Base-by-base conservation (phyloP, 2,888 invertebrate species). In the Tenthredo scrophulariae region DNA sequence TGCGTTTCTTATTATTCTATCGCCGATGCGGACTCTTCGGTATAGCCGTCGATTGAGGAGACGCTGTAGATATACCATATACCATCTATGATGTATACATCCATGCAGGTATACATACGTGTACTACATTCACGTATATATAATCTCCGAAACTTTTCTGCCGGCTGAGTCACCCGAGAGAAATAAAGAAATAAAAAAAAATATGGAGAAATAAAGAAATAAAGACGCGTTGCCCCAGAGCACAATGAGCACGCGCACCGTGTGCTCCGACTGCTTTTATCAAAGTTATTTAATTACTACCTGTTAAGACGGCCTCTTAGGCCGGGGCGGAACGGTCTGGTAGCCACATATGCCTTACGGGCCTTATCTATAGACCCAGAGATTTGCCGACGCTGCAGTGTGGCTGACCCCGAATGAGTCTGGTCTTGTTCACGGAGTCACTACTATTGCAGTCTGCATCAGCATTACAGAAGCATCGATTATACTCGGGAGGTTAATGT, bases 211-310 rank as follows among this genome's bases (percentile, higher is more conserved):
- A 74, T 10, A 43, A 74, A 74, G 43, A 29, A 43, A 74, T 33
- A 67, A 18, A 67, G 46, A 26, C 33, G 29, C 26, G 33, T 15
- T 26, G 54, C 26, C 54, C 29, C 40, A 40, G 43, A 74, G 43
- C 40, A 80, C 62, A 62, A 80, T 77, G 50, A 80, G 62, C 77
- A 77, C 33, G 26, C 80, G 58, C 62, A 62, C 40, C 33, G 40
- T 80, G 26, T 80, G n/a, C 62, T 15, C n/a, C 80, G 15, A 58
- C 37, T 37, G 74, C 50, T 84, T 86, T 85, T 84, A 86, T 86
- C 85, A 86, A 85, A 85, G 83, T 86, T 85, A 86, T 86, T 86
- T 86, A 87, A 87, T 87, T 86, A 87, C 85, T 74, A 65, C 67
- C 67, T 83, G 50, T 46, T 70, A 70, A 65, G 50, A 29, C 40